Evolutionary conservation across 2,113 vertebrate genomes (phyloP).

Genomic region (Nothobranchius kuhntae): DNA sequence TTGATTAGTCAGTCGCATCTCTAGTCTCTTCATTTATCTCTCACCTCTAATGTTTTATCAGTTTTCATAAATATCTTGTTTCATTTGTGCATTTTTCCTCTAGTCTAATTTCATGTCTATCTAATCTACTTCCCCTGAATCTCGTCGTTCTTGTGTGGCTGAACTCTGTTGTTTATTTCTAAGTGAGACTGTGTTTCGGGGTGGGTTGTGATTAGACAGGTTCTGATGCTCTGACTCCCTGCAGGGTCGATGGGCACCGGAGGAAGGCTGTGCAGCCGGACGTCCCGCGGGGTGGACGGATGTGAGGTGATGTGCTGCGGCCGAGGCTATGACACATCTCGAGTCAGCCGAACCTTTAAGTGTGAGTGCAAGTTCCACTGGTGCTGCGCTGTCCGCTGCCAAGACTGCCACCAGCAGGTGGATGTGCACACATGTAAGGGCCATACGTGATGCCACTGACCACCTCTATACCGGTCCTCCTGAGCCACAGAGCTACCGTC

Average conservation of each 20-base stretch:
- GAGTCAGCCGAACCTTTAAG: conserved; percentile 86
- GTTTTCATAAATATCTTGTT: too few species aligned
- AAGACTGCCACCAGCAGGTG: conserved; percentile 90
- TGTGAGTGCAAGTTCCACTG: conserved; percentile 98
- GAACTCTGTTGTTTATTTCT: too few species aligned
- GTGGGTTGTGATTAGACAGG: too few species aligned
- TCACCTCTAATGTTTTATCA: too few species aligned
- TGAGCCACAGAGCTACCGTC: neutral
- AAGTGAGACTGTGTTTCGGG: too few species aligned
- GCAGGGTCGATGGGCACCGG: conserved; percentile 90
- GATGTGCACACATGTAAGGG: conserved; percentile 94
- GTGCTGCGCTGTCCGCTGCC: conserved; percentile 93
- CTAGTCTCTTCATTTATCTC: too few species aligned
- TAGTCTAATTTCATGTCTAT: too few species aligned
- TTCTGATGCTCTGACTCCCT: neutral
- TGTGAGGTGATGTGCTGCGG: conserved; percentile 98
- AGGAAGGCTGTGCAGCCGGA: conserved; percentile 90
- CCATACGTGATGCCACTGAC: conserved; percentile 75
- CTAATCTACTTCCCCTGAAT: too few species aligned
- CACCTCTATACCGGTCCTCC: neutral
- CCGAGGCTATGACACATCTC: conserved; percentile 91
- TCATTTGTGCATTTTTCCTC: too few species aligned
- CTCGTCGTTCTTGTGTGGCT: too few species aligned
- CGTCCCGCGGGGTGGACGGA: conserved; percentile 88
- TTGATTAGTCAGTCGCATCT: too few species aligned